Conservation (phyloP, 30 jellyfish, hydroid and myxozoan species). For the Mastigias papua region DNA sequence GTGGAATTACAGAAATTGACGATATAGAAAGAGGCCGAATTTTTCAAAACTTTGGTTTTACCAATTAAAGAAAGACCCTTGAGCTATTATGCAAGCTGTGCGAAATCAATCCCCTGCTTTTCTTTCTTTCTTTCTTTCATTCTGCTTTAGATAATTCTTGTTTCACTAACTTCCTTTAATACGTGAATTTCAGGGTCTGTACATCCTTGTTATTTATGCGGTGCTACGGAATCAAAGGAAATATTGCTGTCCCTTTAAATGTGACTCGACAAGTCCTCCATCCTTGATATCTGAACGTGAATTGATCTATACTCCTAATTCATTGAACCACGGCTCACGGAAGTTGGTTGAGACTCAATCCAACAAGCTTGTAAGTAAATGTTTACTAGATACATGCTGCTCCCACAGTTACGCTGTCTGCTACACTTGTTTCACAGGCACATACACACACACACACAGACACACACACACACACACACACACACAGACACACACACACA, state of each 20-base stretch:
- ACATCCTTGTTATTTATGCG: conserved; percentile 82
- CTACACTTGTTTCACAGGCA: no score
- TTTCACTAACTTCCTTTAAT: not conserved
- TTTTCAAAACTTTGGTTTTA: no score
- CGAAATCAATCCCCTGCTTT: not conserved
- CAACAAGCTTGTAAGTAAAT: conserved; percentile 57
- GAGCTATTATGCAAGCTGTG: no score
- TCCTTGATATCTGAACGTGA: conserved; percentile 50
- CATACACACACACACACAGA: no score
- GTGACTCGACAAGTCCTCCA: conserved; percentile 43
- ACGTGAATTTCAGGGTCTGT: conserved; percentile 79
- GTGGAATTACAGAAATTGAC: no score
- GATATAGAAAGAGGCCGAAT: no score
- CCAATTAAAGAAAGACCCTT: no score
- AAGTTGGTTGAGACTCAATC: conserved; percentile 71
- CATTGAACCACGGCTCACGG: conserved; percentile 56
- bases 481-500: no score
- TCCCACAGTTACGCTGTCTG: not conserved
- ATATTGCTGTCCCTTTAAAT: conserved; percentile 58
- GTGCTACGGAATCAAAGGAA: conserved; percentile 89
- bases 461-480: no score
- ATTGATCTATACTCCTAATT: conserved; percentile 58
- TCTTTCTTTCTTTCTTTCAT: not conserved
- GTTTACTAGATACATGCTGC: not conserved
- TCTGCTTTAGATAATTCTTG: not conserved